A percentile compares a stretch with the other conserved stretches of the same genome.
phyloP scores from a whole-genome alignment of 2,888 invertebrate species.

The Agrochola macilenta region DNA sequence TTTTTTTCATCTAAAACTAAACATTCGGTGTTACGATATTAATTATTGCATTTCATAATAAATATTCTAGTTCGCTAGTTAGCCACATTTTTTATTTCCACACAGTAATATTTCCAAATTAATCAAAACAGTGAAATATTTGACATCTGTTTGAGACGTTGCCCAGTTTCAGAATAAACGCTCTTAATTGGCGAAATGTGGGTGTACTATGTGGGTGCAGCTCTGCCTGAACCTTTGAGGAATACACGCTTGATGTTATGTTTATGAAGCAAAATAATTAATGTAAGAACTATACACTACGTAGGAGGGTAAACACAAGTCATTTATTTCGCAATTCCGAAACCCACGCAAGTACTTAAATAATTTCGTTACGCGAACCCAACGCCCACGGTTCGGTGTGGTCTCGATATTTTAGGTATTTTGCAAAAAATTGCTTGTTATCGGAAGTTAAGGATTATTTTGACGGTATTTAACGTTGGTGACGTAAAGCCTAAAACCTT shows the following conservation, averaged over 20 bases:
- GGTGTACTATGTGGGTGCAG: neutral
- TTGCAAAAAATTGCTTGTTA: slow-evolving; percentile 12
- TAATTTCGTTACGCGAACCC: slow-evolving; percentile 27
- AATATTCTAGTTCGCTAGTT: too few relatives aligned
- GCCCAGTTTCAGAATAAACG: too few relatives aligned
- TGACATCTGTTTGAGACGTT: too few relatives aligned
- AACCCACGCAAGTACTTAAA: slow-evolving; percentile 38
- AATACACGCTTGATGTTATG: neutral
- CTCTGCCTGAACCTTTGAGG: neutral
- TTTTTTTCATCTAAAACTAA: too few relatives aligned
- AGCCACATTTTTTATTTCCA: too few relatives aligned
- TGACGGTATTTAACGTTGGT: neutral
- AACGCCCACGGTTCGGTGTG: slow-evolving; percentile 23
- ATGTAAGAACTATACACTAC: neutral
- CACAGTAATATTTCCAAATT: too few relatives aligned
- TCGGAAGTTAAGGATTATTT: slow-evolving; percentile 4
- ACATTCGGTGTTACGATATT: too few relatives aligned
- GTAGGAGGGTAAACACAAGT: slow-evolving; percentile 5
- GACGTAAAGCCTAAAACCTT: neutral
- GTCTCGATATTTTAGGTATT: slow-evolving; percentile 40
- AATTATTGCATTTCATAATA: too few relatives aligned
- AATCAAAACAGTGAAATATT: too few relatives aligned
- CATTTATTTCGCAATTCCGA: slow-evolving; percentile 28
- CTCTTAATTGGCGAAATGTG: too few relatives aligned
- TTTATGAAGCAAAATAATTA: neutral